Evolutionary conservation across 2,888 invertebrate genomes (phyloP).

Genomic region (Glyphotaelius pellucidus): DNA sequence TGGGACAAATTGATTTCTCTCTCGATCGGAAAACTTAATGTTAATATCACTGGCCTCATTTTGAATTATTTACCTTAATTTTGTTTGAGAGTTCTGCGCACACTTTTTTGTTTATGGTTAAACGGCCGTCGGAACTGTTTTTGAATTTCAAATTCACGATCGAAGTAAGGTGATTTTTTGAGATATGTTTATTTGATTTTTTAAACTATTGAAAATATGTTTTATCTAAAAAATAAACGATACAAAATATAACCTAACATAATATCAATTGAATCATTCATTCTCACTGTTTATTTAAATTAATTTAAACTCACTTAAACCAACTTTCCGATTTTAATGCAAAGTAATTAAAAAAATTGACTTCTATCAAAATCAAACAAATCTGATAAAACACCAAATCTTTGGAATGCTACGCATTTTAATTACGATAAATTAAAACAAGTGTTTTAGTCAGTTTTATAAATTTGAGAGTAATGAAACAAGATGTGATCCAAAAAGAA

Average conservation of each 20-base stretch:
- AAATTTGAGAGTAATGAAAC: neutral
- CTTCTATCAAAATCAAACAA: neutral
- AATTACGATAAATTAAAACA: neutral
- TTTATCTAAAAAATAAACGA: constrained; percentile 19
- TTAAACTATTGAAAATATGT: constrained; percentile 45
- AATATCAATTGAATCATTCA: neutral
- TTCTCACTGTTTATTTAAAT: neutral
- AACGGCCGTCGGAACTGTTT: constrained; percentile 29
- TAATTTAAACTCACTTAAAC: neutral
- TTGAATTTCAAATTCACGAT: constrained; percentile 23
- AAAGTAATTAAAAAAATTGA: neutral
- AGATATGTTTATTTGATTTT: constrained; percentile 45
- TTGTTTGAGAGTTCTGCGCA: neutral
- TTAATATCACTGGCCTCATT: constrained; percentile 36
- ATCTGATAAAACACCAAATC: neutral
- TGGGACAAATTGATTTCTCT: constrained; percentile 7
- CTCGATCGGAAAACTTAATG: constrained; percentile 7
- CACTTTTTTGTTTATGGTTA: constrained; percentile 20
- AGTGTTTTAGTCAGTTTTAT: neutral
- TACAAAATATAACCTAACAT: neutral
- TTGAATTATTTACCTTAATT: constrained; percentile 16
- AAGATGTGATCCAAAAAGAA: neutral
- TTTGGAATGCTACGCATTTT: neutral
- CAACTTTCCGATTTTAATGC: neutral
- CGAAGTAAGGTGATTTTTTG: neutral